Percentiles rank a stretch among this genome's conserved stretches.
Conservation (phyloP, 2,113 vertebrate genomes). For the Chaetops frenatus region DNA sequence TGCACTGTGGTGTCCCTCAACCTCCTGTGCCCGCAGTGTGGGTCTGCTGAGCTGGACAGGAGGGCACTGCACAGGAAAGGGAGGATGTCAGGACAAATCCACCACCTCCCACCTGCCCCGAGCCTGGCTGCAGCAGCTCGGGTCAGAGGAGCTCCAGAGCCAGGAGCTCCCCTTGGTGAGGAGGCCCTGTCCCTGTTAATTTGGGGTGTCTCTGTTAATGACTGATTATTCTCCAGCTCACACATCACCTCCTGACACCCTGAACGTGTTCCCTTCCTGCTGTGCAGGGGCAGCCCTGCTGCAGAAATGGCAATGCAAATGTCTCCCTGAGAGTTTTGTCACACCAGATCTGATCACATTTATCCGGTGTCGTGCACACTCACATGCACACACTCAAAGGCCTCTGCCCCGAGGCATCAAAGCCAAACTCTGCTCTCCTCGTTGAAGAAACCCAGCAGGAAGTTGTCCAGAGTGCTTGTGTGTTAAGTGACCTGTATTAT, state of each 20-base stretch:
- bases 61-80: not conserved
- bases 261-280: slow-evolving; percentile 26
- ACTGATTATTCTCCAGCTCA: not conserved
- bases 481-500: slow-evolving; percentile 13
- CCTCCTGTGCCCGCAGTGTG: not conserved
- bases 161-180: not conserved
- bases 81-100: not conserved
- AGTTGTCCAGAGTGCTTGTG: not conserved
- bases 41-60: not conserved
- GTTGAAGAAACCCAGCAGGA: not conserved
- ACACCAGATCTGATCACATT: slow-evolving; percentile 37
- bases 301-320: not conserved
- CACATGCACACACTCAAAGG: not conserved
- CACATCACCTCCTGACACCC: not conserved
- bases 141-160: not conserved
- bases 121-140: rapidly evolving
- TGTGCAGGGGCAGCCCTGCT: not conserved
- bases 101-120: rapidly evolving
- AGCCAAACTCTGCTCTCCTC: not conserved
- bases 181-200: not conserved
- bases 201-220: not conserved
- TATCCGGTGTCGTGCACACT: not conserved
- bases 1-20: not conserved
- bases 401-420: not conserved
- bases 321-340: slow-evolving; percentile 42